phyloP scores from a whole-genome alignment of 2,797 vertebrate genomes.

The Eupleurogrammus muticus region DNA sequence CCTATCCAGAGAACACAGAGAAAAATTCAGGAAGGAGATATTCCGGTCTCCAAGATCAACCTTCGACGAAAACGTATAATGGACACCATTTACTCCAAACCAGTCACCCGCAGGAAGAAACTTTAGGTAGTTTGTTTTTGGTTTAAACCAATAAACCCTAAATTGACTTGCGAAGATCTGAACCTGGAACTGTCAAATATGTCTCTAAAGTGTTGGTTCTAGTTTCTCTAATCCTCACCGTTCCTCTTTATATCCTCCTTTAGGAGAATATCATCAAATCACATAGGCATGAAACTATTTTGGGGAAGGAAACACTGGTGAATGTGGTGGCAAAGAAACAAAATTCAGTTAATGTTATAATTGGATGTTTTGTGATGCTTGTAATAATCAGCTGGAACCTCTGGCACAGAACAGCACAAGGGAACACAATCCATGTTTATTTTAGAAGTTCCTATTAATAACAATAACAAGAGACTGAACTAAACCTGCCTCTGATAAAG shows the following conservation, averaged over 20 bases:
- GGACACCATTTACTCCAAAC: slow-evolving; percentile 89
- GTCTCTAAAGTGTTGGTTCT: slow-evolving; percentile 29
- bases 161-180: slow-evolving; percentile 23
- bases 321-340: too few relatives aligned
- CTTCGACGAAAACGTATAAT: slow-evolving; percentile 87
- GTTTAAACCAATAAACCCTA: slow-evolving; percentile 52
- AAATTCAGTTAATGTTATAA: too few relatives aligned
- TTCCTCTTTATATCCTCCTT: slow-evolving; percentile 36
- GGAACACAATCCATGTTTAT: slow-evolving; percentile 43
- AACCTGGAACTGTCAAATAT: slow-evolving; percentile 39
- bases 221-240: slow-evolving; percentile 42
- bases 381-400: slow-evolving; percentile 28
- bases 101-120: slow-evolving; percentile 92
- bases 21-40: slow-evolving; percentile 67
- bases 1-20: slow-evolving; percentile 52
- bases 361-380: slow-evolving; percentile 29
- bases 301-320: slow-evolving; percentile 52
- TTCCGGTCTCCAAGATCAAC: slow-evolving; percentile 73
- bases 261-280: slow-evolving; percentile 27
- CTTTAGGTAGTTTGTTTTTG: slow-evolving; percentile 76
- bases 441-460: slow-evolving; percentile 21
- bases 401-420: slow-evolving; percentile 38
- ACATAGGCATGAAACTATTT: slow-evolving; percentile 48
- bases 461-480: slow-evolving; percentile 51
- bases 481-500: slow-evolving; percentile 48